Conservation (phyloP, 2,797 vertebrate species). For the Gallinago nigripennis region DNA sequence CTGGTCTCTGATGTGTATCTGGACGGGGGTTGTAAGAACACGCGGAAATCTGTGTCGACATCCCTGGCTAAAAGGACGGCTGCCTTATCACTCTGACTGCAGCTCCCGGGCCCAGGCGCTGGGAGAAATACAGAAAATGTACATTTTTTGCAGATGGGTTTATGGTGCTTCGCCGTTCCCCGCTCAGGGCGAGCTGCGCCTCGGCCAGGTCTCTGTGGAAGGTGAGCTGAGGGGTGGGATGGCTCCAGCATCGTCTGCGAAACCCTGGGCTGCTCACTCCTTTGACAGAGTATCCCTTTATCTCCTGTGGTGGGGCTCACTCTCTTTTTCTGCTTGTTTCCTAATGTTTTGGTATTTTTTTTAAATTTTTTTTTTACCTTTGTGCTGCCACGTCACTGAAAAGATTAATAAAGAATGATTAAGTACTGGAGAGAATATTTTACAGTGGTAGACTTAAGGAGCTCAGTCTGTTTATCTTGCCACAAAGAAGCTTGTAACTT, state of each 20-base stretch:
- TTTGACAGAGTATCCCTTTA: background rate
- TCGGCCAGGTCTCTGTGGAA: background rate
- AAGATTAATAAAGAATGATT: slow-evolving; percentile 30
- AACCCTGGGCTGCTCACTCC: background rate
- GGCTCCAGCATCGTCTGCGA: background rate
- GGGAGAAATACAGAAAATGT: rapidly evolving
- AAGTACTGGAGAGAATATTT: slow-evolving; percentile 10
- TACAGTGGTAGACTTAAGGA: background rate
- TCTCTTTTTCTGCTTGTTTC: background rate
- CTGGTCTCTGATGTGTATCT: background rate
- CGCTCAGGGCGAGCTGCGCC: rapidly evolving
- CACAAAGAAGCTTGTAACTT: slow-evolving; percentile 31
- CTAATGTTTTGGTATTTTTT: background rate
- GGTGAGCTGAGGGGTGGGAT: rapidly evolving
- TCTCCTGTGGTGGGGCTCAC: background rate
- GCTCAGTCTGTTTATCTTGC: slow-evolving; percentile 37
- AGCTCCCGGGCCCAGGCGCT: rapidly evolving
- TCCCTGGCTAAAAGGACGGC: background rate
- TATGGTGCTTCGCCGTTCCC: background rate
- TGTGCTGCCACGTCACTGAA: slow-evolving; percentile 1
- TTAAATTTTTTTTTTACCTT: background rate
- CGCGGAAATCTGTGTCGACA: background rate
- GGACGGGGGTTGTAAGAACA: rapidly evolving
- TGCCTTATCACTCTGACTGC: background rate
- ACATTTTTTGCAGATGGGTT: rapidly evolving